Conservation (phyloP, 1,140 invertebrate genomes). For the Dendrolimus kikuchii region DNA sequence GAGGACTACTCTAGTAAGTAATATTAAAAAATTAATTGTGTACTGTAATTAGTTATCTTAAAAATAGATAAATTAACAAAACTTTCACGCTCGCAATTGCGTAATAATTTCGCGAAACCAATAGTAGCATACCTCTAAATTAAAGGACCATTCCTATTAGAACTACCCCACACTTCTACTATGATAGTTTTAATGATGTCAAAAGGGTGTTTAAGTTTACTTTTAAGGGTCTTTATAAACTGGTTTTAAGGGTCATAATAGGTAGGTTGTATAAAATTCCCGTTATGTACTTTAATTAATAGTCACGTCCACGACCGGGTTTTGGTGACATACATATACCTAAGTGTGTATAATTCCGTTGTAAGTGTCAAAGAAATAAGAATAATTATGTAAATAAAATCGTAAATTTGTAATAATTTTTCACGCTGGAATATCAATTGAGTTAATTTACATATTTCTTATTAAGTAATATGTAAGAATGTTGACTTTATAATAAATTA, state of each 20-base stretch:
- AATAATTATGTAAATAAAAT: constrained; percentile 18
- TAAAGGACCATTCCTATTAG: constrained; percentile 39
- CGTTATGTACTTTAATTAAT: constrained; percentile 38
- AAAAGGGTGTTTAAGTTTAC: constrained; percentile 12
- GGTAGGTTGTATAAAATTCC: constrained; percentile 15
- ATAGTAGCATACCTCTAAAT: constrained; percentile 2
- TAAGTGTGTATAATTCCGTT: too few relatives aligned
- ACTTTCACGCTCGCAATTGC: neutral
- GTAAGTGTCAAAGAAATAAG: constrained; percentile 9
- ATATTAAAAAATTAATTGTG: too few relatives aligned
- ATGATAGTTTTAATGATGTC: constrained; percentile 16
- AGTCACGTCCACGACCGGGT: constrained; percentile 16
- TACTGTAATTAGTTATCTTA: too few relatives aligned
- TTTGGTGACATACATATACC: too few relatives aligned
- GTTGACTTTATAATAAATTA: too few relatives aligned
- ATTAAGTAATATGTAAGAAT: too few relatives aligned
- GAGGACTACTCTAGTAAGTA: too few relatives aligned
- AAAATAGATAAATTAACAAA: too few relatives aligned
- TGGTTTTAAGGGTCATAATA: constrained; percentile 3
- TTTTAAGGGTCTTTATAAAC: constrained; percentile 9
- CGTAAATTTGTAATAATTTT: too few relatives aligned
- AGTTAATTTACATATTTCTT: too few relatives aligned
- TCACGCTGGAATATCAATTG: too few relatives aligned
- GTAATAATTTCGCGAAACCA: constrained; percentile 7
- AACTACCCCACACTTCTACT: constrained; percentile 31